Evolutionary conservation across 2,888 invertebrate species (phyloP), one percentile per base, ranked within the genome.

Genomic region (Apoderus coryli): DNA sequence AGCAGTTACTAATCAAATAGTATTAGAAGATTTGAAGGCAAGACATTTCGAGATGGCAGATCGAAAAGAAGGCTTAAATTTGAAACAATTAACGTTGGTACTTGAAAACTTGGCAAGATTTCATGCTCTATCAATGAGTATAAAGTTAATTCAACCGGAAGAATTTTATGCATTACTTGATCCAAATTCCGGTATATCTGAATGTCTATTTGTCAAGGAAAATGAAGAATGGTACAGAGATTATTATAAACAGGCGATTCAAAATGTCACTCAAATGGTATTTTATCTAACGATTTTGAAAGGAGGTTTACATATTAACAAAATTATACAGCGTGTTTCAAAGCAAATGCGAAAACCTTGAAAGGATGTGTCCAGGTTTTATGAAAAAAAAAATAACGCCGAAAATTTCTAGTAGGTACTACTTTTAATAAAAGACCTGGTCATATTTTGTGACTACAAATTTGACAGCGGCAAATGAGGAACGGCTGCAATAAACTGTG

Each of bases 211-310:
- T 48, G 63, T 69, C 22, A 54, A 64, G 27, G 71, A 74, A 43
- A 76, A 78, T 46, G 64, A 67, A 35, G 69, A 70, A 29, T 77
- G 76, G 64, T 78, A 76, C 47, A 65, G 67, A 38, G 69, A 67
- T 33, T 78, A 78, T 47, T 78, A 76, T 42, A 63, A 64, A 3
- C 67, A 68, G 28, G 69, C 75, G 0, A 68, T 67, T 1, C 61
- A 61, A 28, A 76, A 75, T 44, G 77, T 76, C 2, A 59, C 75
- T 11, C 58, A 63, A 9, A 75, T 77, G 73, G 75, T 75, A 3
- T 7, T 16, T n/a, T n/a, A n/a, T n/a, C n/a, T n/a, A n/a, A n/a
- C n/a, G n/a, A n/a, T n/a, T n/a, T n/a, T n/a, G n/a, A n/a, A n/a
- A n/a, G n/a, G n/a, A n/a, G n/a, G n/a, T n/a, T n/a, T n/a, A n/a